Percentiles rank a stretch among this genome's conserved stretches.
Evolutionary conservation across 2,797 vertebrate species (phyloP).

Genomic region (Tokudaia muenninki): DNA sequence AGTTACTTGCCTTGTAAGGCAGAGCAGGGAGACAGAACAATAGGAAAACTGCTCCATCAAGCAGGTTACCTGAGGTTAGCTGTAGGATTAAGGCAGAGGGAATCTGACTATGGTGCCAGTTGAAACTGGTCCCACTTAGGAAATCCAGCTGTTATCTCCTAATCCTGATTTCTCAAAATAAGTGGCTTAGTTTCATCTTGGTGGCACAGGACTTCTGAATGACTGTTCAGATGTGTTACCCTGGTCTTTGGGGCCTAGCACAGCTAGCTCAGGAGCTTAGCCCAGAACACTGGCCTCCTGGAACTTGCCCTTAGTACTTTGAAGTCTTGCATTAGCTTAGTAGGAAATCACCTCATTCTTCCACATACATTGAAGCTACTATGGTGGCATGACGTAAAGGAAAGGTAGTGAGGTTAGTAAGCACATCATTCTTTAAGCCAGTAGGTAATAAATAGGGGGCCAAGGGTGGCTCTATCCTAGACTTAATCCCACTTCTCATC

Average conservation of each 20-base stretch:
- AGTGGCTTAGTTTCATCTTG: not conserved
- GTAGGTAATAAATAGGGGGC: not conserved
- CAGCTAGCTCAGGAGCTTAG: not conserved
- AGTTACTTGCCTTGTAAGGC: not conserved
- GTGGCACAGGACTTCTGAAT: not conserved
- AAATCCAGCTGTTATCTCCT: slow-evolving; percentile 9
- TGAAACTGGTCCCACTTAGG: slow-evolving; percentile 15
- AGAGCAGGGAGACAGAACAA: not conserved
- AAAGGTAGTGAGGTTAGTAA: not conserved
- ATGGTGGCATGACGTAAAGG: not conserved
- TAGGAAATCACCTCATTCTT: not conserved
- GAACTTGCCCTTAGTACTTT: not conserved
- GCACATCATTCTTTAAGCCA: not conserved
- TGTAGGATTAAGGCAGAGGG: not conserved
- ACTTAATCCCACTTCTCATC: not conserved
- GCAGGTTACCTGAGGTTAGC: not conserved
- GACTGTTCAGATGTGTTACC: not conserved
- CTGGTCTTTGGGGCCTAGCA: not conserved
- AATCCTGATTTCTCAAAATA: slow-evolving; percentile 10
- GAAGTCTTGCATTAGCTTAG: not conserved
- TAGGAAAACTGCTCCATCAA: not conserved
- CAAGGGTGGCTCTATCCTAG: not conserved
- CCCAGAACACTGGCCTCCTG: not conserved
- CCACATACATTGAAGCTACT: not conserved
- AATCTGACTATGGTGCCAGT: not conserved